A percentile compares a stretch with the other conserved stretches of the same genome.
Conservation (phyloP, 2,797 vertebrate genomes). For the Hemibagrus guttatus region DNA sequence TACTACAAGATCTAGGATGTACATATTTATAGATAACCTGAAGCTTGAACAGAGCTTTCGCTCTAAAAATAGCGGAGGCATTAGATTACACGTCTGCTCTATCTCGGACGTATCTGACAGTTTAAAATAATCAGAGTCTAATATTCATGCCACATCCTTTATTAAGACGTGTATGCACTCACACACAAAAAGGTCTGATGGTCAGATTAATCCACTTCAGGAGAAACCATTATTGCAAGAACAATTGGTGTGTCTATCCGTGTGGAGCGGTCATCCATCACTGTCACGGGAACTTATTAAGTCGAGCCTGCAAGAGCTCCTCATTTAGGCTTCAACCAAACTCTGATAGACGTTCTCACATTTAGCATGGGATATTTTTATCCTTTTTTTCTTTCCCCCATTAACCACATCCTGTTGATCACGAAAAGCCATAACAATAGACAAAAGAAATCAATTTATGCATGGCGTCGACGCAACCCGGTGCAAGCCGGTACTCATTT, state of each 20-base stretch:
- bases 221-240: conserved; percentile 76
- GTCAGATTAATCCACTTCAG: conserved; percentile 71
- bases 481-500: not conserved
- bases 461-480: not conserved
- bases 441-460: conserved; percentile 20
- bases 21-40: not conserved
- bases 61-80: conserved; percentile 1
- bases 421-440: conserved; percentile 17
- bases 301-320: conserved; percentile 62
- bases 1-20: no score
- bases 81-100: not conserved
- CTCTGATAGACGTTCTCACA: conserved; percentile 33
- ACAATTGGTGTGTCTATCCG: conserved; percentile 74
- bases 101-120: conserved; percentile 26
- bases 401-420: not conserved
- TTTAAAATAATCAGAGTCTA: conserved; percentile 45
- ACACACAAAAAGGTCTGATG: conserved; percentile 50
- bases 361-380: conserved; percentile 28
- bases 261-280: conserved; percentile 72
- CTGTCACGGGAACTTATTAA: conserved; percentile 71
- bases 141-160: conserved; percentile 55
- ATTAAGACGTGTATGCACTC: conserved; percentile 49
- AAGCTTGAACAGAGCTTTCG: not conserved
- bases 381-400: not conserved
- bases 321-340: conserved; percentile 49